A percentile compares a stretch with the other conserved stretches of the same genome.
These are phyloP conservation scores for Acinonyx jubatus DNA, from an alignment of 2,113 vertebrate genomes.

Conservation along the genomic window DNA sequence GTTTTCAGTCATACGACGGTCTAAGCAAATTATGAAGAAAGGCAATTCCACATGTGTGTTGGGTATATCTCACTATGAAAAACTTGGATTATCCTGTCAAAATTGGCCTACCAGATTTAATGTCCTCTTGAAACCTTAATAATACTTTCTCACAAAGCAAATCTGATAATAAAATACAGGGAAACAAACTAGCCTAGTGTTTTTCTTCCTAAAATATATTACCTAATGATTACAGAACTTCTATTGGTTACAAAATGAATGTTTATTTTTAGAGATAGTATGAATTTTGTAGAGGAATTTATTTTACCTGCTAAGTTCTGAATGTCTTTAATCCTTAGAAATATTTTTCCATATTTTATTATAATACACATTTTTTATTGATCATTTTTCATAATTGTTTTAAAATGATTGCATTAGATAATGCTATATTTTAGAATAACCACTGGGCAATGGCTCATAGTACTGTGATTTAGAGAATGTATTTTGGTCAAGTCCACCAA, in stretches of 20 bases:
- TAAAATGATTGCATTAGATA: neutral
- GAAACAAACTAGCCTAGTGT: neutral
- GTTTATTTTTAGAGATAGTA: neutral
- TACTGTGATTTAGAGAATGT: neutral
- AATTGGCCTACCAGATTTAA: slow-evolving; percentile 64
- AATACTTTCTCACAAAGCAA: slow-evolving; percentile 52
- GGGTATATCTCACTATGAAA: slow-evolving; percentile 38
- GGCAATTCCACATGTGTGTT: slow-evolving; percentile 59
- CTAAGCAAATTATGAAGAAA: slow-evolving; percentile 51
- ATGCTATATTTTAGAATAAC: neutral
- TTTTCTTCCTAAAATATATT: slow-evolving; percentile 29
- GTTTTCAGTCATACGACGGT: slow-evolving; percentile 24
- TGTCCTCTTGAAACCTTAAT: slow-evolving; percentile 53
- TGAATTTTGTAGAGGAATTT: neutral
- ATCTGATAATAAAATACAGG: slow-evolving; percentile 52
- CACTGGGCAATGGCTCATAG: neutral
- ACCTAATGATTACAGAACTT: neutral
- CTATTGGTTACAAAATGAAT: slow-evolving; percentile 1
- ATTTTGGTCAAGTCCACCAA: neutral
- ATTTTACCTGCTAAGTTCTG: neutral
- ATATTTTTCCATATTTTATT: neutral
- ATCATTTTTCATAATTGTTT: neutral
- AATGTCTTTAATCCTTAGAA: neutral
- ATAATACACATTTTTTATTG: neutral
- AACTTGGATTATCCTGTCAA: slow-evolving; percentile 69